Percentiles rank a stretch among this genome's conserved stretches.
phyloP scores from a whole-genome alignment of 2,888 invertebrate species.

The Melieria omissa region DNA sequence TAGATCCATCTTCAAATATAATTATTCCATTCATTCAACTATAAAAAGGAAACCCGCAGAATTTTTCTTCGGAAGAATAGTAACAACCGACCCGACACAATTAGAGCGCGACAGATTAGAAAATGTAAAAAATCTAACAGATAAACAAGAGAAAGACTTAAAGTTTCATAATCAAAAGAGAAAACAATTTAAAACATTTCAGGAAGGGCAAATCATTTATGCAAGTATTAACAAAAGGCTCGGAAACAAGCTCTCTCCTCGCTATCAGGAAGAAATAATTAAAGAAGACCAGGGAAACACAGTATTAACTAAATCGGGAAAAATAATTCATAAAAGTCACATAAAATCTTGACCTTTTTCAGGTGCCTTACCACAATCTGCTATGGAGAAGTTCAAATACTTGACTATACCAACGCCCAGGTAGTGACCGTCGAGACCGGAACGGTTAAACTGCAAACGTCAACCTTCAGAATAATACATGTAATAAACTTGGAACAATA shows the following conservation, averaged over 20 bases:
- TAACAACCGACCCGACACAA: slow-evolving; percentile 14
- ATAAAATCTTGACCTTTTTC: slow-evolving; percentile 17
- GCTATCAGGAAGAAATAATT: slow-evolving; percentile 28
- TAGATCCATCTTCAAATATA: no score
- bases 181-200: slow-evolving; percentile 16
- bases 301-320: slow-evolving; percentile 22
- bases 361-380: slow-evolving; percentile 3
- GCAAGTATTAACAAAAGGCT: slow-evolving; percentile 28
- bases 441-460: slow-evolving; percentile 15
- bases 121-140: slow-evolving; percentile 8
- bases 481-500: slow-evolving; percentile 10
- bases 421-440: no score
- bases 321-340: slow-evolving; percentile 21
- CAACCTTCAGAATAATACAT: slow-evolving; percentile 28
- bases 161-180: slow-evolving; percentile 27
- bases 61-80: slow-evolving; percentile 27
- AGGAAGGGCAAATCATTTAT: slow-evolving; percentile 20
- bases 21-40: slow-evolving; percentile 28
- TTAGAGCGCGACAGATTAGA: slow-evolving; percentile 11
- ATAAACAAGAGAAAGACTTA: slow-evolving; percentile 26
- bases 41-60: slow-evolving; percentile 21
- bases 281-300: slow-evolving; percentile 27
- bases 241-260: slow-evolving; percentile 28
- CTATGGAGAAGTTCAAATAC: background rate
- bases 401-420: no score